Base-by-base conservation (phyloP, 2,797 vertebrate genomes). In the Poliocrania exsul region DNA sequence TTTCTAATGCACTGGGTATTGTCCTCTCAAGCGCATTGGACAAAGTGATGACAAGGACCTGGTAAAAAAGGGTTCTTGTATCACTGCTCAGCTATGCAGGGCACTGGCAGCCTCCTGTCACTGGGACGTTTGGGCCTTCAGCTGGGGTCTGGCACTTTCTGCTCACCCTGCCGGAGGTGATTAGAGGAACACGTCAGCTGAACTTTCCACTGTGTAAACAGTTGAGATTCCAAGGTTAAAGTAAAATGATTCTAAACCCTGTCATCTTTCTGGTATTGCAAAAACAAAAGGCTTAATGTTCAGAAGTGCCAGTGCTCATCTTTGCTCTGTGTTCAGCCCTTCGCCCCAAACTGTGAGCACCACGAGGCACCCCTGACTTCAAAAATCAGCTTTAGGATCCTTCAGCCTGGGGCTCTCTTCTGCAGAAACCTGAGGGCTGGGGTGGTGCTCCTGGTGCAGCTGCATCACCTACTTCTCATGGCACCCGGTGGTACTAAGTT, bases 31-130 rank as follows among this genome's bases (percentile, higher is more conserved):
- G 95, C n/a, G 3, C 29, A 42, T 79, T 94, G 92, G 94, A 93
- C 82, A 56, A 88, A 89, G 97, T 95, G 96, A 97, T 98, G 98
- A 98, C 98, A 98, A 94, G 97, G 92, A 96, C 95, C 97, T 80
- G 94, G 96, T 98, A 97, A 96, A 96, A 97, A 97, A 87, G 15
- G 95, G 74, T 91, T 74, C 95, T 98, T 97, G 96, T 97, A 94
- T 98, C 98, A 98, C 65, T 83, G 95, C 82, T 92, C 40, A 90
- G 94, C 97, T 98, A 98, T 98, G 97, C 75, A 90, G 94, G 49
- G 23, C 53, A 70, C 91, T 94, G 88, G 85, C 49, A 3, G 94
- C 91, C 95, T 97, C 89, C 74, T 78, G 97, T 95, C 95, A 90
- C 87, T 65, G 90, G 93, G 92, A 91, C 26, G 16, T 88, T 92